A percentile compares a stretch with the other conserved stretches of the same genome.
These are phyloP conservation scores for Etheostoma spectabile DNA, from an alignment of 2,113 vertebrate genomes.

Conservation along the genomic window DNA sequence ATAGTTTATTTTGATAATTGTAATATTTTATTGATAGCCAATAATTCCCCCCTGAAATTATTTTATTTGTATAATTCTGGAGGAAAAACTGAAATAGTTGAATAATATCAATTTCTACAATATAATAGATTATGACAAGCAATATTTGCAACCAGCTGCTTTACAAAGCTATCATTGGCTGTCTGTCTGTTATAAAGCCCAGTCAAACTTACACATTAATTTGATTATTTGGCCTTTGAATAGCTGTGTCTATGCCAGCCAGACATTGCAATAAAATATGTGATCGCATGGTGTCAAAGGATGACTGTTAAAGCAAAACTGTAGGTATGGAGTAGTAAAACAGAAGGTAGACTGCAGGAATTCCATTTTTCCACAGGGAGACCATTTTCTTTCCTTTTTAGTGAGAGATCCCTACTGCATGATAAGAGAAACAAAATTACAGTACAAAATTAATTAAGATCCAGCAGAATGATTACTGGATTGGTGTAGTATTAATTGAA, in stretches of 20 bases:
- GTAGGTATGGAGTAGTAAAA: constrained; percentile 10
- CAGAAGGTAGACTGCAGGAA: constrained; percentile 20
- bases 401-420: constrained; percentile 54
- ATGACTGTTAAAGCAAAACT: constrained; percentile 1
- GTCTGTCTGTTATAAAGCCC: constrained; percentile 13
- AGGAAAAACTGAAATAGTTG: neutral
- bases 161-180: constrained; percentile 20
- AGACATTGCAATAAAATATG: neutral
- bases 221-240: neutral
- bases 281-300: neutral
- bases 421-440: constrained; percentile 75
- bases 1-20: neutral
- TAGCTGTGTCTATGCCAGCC: neutral
- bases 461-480: constrained; percentile 73
- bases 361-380: constrained; percentile 50
- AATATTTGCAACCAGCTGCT: neutral
- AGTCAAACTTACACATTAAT: constrained; percentile 19
- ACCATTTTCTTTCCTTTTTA: constrained; percentile 42
- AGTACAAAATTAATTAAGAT: constrained; percentile 82
- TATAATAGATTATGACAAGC: neutral
- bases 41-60: neutral
- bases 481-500: constrained; percentile 75
- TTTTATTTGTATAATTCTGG: neutral
- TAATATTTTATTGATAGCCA: neutral
- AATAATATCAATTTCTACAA: neutral